Base-by-base conservation (phyloP, 2,888 invertebrate species). In the Acronicta psi region DNA sequence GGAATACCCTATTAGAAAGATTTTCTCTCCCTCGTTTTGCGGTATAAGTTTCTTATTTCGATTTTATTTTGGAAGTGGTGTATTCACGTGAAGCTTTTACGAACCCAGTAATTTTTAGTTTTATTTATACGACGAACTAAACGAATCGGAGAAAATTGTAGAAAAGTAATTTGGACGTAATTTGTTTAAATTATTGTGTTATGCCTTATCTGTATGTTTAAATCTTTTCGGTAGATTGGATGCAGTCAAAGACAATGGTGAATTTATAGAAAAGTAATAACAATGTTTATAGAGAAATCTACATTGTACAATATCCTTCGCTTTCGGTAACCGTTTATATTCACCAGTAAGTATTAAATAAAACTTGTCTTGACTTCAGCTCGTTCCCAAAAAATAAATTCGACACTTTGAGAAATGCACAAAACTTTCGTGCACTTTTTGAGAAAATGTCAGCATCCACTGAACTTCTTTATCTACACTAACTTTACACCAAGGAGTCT, bases 1-100 rank as follows among this genome's bases (percentile, higher is more conserved):
- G 60, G 77, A 54, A 59, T 58, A 62, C 64, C 73, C 53, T 73
- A 73, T 74, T 60, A 69, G 41, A 61, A 59, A 47, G 56, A 61
- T 68, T 75, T 63, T 46, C 54, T 58, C 17, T 45, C 20, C 25
- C 20, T 42, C 50, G 37, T 51, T 61, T 68, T 49, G 52, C 38
- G 41, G 57, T 29, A 49, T 56, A 58, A 72, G 50, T 63, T 71
- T 68, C 37, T 40, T 52, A 46, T 70, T 63, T 64, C 49, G 25
- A 31, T 54, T 54, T 70, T 37, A 41, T 36, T 64, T 58, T 47
- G 14, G n/a, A 18, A 58, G 29, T 29, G 13, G 55, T n/a, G 55
- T 49, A 40, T 2, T 20, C 8, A 18, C n/a, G 23, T 18, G 6
- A 43, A 20, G 6, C 14, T 4, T 45, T 69, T 55, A 46, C 42